Evolutionary conservation across 2,113 vertebrate genomes (phyloP).

Genomic region (Cavia aperea): DNA sequence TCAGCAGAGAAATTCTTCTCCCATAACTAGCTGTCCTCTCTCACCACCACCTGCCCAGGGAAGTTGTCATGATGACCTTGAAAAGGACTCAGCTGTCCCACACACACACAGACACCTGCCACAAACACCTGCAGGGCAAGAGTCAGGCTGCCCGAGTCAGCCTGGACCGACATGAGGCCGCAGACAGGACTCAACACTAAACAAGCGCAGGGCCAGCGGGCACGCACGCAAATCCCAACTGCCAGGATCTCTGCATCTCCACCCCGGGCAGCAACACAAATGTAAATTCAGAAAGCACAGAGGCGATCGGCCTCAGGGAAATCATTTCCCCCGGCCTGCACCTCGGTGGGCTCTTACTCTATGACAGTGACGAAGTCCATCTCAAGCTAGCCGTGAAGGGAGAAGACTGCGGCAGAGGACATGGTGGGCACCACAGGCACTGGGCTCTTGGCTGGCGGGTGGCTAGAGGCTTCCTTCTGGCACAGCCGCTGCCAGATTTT

Average conservation of each 20-base stretch:
- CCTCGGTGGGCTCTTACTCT: background rate
- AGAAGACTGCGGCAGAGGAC: background rate
- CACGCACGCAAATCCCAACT: background rate
- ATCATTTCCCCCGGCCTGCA: background rate
- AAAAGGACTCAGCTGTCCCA: background rate
- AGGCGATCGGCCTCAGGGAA: background rate
- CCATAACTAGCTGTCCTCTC: background rate
- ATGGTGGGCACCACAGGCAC: background rate
- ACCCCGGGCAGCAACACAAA: background rate
- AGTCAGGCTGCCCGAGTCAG: background rate
- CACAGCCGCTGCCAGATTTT: background rate
- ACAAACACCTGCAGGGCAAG: constrained; percentile 13
- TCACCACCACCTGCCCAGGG: background rate
- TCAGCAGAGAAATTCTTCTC: constrained; percentile 38
- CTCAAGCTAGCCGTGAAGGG: background rate
- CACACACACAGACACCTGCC: background rate
- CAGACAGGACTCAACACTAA: background rate
- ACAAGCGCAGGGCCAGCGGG: background rate
- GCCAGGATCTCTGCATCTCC: background rate
- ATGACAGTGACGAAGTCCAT: background rate
- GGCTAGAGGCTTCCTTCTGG: background rate
- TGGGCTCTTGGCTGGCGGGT: background rate
- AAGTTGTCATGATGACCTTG: background rate
- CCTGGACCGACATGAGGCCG: background rate
- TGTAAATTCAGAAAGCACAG: background rate